Evolutionary conservation across 2,888 invertebrate species (phyloP), one percentile per base, ranked within the genome.

Genomic region (Lydus trimaculatus): DNA sequence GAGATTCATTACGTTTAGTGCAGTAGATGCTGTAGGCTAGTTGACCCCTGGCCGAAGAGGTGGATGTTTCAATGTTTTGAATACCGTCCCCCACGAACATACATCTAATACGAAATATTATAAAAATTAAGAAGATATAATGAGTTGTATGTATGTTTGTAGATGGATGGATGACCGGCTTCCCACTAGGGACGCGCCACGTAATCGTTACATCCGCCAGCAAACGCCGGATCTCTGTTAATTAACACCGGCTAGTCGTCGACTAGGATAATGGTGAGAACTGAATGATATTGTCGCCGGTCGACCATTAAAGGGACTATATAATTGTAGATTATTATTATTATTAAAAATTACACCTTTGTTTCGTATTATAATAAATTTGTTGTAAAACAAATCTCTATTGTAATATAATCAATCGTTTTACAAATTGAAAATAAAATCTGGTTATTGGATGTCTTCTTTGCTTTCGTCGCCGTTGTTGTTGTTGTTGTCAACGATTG

Each of bases 161-260:
- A 13, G 56, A 56, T 56, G 25, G 56, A 56, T 56, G 56, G 56
- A 56, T 56, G 56, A 20, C 48, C 48, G 48, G 68, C 74, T 70
- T 70, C 72, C 72, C 75, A 64, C 73, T 71, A 77, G 76, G 75
- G 56, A 25, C 56, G 43, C 67, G 72, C 70, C 73, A 71, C 75
- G 76, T 80, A 81, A 82, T 82, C 78, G 77, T 74, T 77, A 79
- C 81, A 81, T 82, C 82, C 82, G 80, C 75, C 75, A 77, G 77
- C 75, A 73, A 72, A 77, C 74, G 76, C 79, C 80, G 80, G 79
- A 81, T 81, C 80, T 77, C 60, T 71, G 78, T 80, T 80, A 80
- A 81, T 81, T 81, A 80, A 77, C 77, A 76, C 78, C 73, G 74
- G 74, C 77, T 70, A 76, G 73, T 74, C 56, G 56, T 75, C 61